These are phyloP conservation scores for Macrophya alboannulata DNA, from an alignment of 2,888 invertebrate species.

Conservation along the genomic window DNA sequence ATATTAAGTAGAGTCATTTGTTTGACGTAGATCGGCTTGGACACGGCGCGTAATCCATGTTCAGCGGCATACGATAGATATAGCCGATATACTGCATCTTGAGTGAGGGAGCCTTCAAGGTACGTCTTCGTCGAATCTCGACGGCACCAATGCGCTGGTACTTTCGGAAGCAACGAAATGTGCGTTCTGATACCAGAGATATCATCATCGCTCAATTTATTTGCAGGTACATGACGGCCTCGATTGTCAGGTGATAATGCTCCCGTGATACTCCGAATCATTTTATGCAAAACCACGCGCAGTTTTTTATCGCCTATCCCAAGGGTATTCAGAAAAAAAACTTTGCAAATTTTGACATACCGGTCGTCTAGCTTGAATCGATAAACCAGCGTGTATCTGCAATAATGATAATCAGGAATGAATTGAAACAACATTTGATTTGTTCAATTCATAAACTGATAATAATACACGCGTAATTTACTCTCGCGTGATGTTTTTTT, in stretches of 20 bases:
- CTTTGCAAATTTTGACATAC: too few relatives aligned
- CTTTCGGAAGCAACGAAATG: slow-evolving; percentile 52
- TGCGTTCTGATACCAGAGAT: slow-evolving; percentile 13
- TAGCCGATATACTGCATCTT: slow-evolving; percentile 27
- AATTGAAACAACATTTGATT: too few relatives aligned
- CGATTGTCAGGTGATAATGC: slow-evolving; percentile 45
- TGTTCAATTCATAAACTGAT: too few relatives aligned
- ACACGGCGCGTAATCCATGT: background rate
- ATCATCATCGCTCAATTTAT: slow-evolving; percentile 49
- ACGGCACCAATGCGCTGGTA: slow-evolving; percentile 58
- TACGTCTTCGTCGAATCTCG: slow-evolving; percentile 55
- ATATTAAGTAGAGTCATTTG: slow-evolving; percentile 50
- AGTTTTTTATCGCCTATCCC: too few relatives aligned
- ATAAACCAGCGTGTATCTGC: too few relatives aligned
- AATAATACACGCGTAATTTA: too few relatives aligned
- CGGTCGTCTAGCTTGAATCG: too few relatives aligned
- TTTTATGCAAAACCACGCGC: too few relatives aligned
- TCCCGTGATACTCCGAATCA: slow-evolving; percentile 8
- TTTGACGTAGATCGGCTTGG: too few relatives aligned
- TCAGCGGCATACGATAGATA: slow-evolving; percentile 22
- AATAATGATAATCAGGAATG: too few relatives aligned
- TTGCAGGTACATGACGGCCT: slow-evolving; percentile 31
- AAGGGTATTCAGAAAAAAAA: too few relatives aligned
- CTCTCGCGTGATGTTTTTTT: too few relatives aligned
- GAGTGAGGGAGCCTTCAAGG: slow-evolving; percentile 49